phyloP scores from a whole-genome alignment of 2,888 invertebrate species.

The Apantesis nais region DNA sequence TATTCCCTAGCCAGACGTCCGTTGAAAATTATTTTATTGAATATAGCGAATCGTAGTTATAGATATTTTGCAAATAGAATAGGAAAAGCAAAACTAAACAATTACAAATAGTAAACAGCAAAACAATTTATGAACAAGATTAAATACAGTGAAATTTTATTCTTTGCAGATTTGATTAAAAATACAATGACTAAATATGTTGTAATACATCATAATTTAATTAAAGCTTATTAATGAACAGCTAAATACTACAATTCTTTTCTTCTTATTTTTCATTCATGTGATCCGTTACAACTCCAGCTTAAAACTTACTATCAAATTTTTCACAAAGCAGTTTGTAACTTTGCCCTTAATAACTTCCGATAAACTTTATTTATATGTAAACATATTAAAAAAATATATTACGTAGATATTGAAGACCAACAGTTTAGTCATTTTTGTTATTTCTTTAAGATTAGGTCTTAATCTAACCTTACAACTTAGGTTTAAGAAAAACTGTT shows the following conservation, averaged over 20 bases:
- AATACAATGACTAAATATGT: background rate
- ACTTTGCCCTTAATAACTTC: background rate
- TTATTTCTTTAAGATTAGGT: too few species aligned
- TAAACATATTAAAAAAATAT: background rate
- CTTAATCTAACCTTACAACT: too few species aligned
- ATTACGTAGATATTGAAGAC: background rate
- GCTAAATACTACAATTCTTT: background rate
- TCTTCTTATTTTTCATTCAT: background rate
- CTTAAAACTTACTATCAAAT: too few species aligned
- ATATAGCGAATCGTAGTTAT: constrained; percentile 4
- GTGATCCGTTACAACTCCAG: background rate
- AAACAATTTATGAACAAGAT: background rate
- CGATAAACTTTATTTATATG: background rate
- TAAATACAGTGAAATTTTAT: background rate
- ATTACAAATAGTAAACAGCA: background rate
- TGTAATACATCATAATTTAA: background rate
- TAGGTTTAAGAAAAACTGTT: too few species aligned
- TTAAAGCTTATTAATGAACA: background rate
- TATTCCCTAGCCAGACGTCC: constrained; percentile 22
- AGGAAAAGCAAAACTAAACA: background rate
- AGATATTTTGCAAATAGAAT: background rate
- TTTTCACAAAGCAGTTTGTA: too few species aligned
- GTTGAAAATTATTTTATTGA: constrained; percentile 30
- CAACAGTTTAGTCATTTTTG: background rate
- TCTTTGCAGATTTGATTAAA: background rate